These are phyloP conservation scores for Paramisgurnus dabryanus DNA, from an alignment of 2,113 vertebrate species.

Conservation along the genomic window DNA sequence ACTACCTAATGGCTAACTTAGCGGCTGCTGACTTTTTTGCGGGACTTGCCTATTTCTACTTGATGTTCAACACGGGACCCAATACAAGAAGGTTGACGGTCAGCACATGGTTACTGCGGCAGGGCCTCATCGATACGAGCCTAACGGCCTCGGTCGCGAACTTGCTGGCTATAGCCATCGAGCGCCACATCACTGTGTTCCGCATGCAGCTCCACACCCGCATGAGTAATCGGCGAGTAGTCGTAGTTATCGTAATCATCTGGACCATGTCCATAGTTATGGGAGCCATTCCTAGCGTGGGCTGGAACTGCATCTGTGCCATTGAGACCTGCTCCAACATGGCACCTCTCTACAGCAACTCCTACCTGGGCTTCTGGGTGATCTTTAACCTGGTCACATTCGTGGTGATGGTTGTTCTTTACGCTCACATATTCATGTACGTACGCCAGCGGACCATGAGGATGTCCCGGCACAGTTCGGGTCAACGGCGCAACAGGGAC, in stretches of 20 bases:
- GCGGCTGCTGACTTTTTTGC: constrained; percentile 98
- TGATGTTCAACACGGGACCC: constrained; percentile 99
- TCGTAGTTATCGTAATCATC: constrained; percentile 97
- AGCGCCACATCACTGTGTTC: constrained; percentile 97
- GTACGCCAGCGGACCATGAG: constrained; percentile 98
- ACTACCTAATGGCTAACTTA: constrained; percentile 99
- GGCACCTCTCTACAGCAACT: constrained; percentile 98
- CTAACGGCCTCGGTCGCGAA: constrained; percentile 96
- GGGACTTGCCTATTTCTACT: constrained; percentile 97
- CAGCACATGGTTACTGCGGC: constrained; percentile 95
- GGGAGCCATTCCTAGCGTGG: constrained; percentile 95
- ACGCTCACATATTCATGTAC: constrained; percentile 98
- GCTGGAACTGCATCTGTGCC: constrained; percentile 98
- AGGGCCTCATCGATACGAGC: constrained; percentile 97
- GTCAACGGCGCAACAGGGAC: constrained; percentile 91
- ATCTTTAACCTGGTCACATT: constrained; percentile 98
- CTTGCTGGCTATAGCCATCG: constrained; percentile 93
- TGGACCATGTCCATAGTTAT: constrained; percentile 99
- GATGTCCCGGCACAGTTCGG: constrained; percentile 97
- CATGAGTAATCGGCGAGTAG: constrained; percentile 96
- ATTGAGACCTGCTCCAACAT: constrained; percentile 92
- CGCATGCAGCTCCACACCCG: constrained; percentile 98
- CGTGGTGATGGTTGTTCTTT: constrained; percentile 97
- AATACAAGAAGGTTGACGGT: constrained; percentile 94
- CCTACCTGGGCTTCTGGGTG: constrained; percentile 97